Evolutionary conservation across 1,140 invertebrate genomes (phyloP), one percentile per base, ranked within the genome.

Genomic region (Drosophila dunni): DNA sequence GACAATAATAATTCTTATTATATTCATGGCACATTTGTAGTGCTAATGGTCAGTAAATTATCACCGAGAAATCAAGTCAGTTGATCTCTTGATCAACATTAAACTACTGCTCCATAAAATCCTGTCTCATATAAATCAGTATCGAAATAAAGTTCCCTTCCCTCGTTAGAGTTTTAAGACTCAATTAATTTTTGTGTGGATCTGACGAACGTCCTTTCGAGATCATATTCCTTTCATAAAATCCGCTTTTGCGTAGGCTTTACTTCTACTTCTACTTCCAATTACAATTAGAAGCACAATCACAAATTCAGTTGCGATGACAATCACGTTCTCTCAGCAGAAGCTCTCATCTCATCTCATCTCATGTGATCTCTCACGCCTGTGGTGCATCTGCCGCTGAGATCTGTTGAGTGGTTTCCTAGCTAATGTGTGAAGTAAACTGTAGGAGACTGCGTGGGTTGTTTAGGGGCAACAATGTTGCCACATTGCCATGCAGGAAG

Each of bases 381-480:
- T 67, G 68, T 63, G 60, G 72, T 66, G 76, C 77, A 86, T 86
- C 78, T 81, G 75, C 82, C 71, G 78, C 82, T 66, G 63, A 20
- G 58, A 77, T 67, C 48, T 76, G 61, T 24, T 51, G 56, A 78
- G 66, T 60, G 60, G 46, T 64, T 61, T 75, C 71, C 13, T 61
- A 73, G 79, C 65, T 77, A 82, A 82, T 88, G 78, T 86, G 82
- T 62, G 57, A 81, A 73, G 68, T 33, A 38, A 44, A 56, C 33
- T 84, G 29, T 58, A 53, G 56, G 67, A 29, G 24, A 61, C 40
- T 36, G 81, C 79, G 82, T 86, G 79, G 82, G 82, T 53, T 24
- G 78, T 15, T n/a, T 50, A 45, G 45, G 48, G 20, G 82, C 78
- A 81, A 86, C 82, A 85, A 69, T 66, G 82, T 82, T 86, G 83